These are phyloP conservation scores for Aptenodytes forsteri DNA, from an alignment of 2,113 vertebrate genomes.

Conservation along the genomic window DNA sequence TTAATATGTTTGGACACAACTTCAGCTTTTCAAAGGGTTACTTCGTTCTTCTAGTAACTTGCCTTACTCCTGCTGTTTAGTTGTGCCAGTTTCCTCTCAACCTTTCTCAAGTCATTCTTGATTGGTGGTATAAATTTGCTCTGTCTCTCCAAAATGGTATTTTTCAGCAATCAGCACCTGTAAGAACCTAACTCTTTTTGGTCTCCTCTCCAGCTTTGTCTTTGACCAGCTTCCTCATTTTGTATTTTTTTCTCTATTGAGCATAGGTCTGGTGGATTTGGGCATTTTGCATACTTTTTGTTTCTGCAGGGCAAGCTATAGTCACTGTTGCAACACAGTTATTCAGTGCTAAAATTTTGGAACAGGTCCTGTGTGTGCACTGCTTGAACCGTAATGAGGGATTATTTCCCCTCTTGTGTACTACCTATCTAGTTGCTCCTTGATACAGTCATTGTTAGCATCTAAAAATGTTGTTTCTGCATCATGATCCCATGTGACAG, in stretches of 20 bases:
- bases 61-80: not conserved
- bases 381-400: not conserved
- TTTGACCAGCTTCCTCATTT: not conserved
- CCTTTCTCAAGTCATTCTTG: not conserved
- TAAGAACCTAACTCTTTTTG: not conserved
- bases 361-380: accelerated
- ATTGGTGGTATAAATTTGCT: not conserved
- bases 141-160: not conserved
- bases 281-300: not conserved
- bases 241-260: not conserved
- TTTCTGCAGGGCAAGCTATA: not conserved
- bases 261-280: not conserved
- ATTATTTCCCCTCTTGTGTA: not conserved
- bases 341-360: not conserved
- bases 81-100: not conserved
- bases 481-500: not conserved
- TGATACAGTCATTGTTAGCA: not conserved
- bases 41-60: not conserved
- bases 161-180: not conserved
- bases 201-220: not conserved
- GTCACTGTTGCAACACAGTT: not conserved
- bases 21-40: not conserved
- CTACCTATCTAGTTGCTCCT: not conserved
- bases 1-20: not conserved
- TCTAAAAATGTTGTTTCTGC: not conserved